These are phyloP conservation scores for Eupithecia centaureata DNA, from an alignment of 2,888 invertebrate genomes.

Conservation along the genomic window DNA sequence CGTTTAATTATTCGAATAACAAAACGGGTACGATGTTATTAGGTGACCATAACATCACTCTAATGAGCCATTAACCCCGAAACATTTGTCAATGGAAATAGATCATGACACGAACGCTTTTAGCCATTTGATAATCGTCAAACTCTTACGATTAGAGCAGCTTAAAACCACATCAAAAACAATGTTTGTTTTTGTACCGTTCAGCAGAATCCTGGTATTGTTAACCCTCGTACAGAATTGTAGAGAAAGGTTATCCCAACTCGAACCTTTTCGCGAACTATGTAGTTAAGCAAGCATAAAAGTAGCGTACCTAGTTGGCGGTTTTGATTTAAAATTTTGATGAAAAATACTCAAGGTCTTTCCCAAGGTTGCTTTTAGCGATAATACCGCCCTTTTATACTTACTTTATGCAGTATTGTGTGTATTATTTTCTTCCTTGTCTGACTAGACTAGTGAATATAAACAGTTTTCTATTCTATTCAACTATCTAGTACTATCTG, in stretches of 20 bases:
- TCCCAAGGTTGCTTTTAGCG: no score
- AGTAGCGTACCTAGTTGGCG: no score
- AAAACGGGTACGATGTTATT: constrained; percentile 36
- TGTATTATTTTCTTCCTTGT: no score
- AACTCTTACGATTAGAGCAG: no score
- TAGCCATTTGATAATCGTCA: no score
- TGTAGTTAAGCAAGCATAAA: background rate
- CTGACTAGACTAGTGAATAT: no score
- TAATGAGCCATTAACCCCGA: constrained; percentile 14
- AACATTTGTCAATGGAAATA: constrained; percentile 12
- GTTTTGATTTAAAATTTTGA: background rate
- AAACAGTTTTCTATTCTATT: no score
- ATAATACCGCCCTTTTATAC: no score
- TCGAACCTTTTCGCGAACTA: background rate
- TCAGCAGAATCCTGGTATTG: background rate
- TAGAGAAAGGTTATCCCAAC: background rate
- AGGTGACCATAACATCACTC: constrained; percentile 17
- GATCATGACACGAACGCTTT: background rate
- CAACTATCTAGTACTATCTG: no score
- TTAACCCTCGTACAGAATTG: background rate
- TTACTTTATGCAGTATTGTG: no score
- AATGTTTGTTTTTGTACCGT: background rate
- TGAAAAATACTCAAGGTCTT: no score
- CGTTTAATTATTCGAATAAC: constrained; percentile 53
- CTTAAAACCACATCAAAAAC: background rate